These are phyloP conservation scores for Hirtodrosophila alboralis DNA, from an alignment of 2,888 invertebrate species.

Conservation along the genomic window DNA sequence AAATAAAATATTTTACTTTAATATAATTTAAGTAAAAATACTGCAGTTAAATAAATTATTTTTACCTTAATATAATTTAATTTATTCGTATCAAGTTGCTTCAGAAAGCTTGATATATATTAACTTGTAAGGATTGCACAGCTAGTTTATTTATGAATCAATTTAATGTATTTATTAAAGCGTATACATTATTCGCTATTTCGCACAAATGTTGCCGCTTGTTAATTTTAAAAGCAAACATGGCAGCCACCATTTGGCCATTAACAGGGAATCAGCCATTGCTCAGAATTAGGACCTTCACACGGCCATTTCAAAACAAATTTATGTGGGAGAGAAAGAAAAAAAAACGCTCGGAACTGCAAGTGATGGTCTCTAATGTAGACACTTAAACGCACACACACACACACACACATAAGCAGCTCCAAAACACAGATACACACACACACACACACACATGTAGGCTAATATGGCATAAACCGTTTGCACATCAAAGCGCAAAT, in stretches of 20 bases:
- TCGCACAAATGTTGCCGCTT: constrained; percentile 4
- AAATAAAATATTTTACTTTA: too few species aligned
- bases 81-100: too few species aligned
- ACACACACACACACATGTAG: background rate
- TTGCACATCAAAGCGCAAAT: constrained; percentile 75
- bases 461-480: constrained; percentile 50
- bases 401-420: constrained; percentile 13
- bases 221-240: constrained; percentile 63
- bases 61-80: too few species aligned
- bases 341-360: constrained; percentile 51
- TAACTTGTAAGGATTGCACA: too few species aligned
- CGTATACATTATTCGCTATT: constrained; percentile 7
- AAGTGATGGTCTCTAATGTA: constrained; percentile 68
- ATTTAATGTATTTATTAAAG: too few species aligned
- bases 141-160: too few species aligned
- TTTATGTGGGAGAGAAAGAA: constrained; percentile 54
- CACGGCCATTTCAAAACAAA: constrained; percentile 59
- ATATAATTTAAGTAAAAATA: too few species aligned
- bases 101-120: too few species aligned
- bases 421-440: constrained; percentile 1
- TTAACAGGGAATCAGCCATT: constrained; percentile 58
- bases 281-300: constrained; percentile 39
- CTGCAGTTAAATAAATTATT: too few species aligned
- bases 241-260: constrained; percentile 45
- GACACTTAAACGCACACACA: constrained; percentile 62